Evolutionary conservation across 2,797 vertebrate genomes (phyloP).

Genomic region (Podargus strigoides): DNA sequence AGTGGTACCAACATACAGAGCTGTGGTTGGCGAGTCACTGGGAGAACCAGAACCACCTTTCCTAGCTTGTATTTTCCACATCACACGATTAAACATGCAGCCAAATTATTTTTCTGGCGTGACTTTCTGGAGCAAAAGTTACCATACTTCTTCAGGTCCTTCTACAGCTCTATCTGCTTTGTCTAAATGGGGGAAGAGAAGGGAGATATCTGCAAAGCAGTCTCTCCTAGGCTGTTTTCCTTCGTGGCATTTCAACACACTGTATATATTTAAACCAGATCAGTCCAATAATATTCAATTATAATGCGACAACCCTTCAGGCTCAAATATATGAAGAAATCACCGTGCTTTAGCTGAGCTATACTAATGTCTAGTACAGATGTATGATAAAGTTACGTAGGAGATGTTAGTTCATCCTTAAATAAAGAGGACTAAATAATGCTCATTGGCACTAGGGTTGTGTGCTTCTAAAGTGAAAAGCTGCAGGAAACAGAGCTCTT

Average conservation of each 20-base stretch:
- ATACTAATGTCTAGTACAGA: background rate
- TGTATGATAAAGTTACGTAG: accelerated
- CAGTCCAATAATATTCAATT: background rate
- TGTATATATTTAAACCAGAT: accelerated
- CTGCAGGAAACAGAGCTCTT: background rate
- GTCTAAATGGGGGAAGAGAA: background rate
- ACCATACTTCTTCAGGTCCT: background rate
- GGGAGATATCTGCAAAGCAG: background rate
- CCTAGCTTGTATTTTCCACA: background rate
- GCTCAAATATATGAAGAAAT: background rate
- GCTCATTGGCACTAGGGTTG: background rate
- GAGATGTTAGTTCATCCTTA: background rate
- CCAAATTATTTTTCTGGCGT: background rate
- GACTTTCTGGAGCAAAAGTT: background rate
- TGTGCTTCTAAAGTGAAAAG: background rate
- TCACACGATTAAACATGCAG: background rate
- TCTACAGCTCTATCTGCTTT: background rate
- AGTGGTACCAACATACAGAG: background rate
- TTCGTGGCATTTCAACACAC: background rate
- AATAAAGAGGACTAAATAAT: background rate
- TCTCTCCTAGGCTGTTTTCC: background rate
- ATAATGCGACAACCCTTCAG: background rate
- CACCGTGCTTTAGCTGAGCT: background rate
- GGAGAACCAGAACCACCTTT: background rate
- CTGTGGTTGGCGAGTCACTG: background rate